Evolutionary conservation across 92 coral and sea anemone genomes (phyloP), one percentile per base, ranked within the genome.

Genomic region (Phenganax marumi): DNA sequence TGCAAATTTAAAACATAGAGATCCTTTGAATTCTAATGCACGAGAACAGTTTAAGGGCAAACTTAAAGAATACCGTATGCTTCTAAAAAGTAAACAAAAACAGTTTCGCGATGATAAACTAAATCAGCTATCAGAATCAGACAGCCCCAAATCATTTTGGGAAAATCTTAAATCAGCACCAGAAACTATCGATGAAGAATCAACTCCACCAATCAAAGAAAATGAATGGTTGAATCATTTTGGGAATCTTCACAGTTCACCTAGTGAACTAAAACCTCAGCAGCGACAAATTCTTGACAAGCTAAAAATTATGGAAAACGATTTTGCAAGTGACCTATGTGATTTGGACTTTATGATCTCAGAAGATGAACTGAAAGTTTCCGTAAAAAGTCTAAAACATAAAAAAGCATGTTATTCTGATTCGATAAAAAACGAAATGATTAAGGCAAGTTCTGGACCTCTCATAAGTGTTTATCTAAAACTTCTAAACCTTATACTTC

Each of bases 1-100:
- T 85, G 79, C 89, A 63, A 86, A 86, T 46, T 73, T 70, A 50
- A 86, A 86, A 51, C 89, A 86, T 63, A 48, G 48, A 48, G 76
- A 85, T 79, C 89, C 85, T n/a, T 68, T 73, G 22, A 81, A 85
- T 85, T 74, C 70, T 53, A 33, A 26, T 52, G 52, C 68, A 17
- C 55, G 83, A 54, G 58, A 78, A 54, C 50, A 56, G 68, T 78
- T 25, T 60, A 65, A 86, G 66, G 48, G 68, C 16, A 75, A 80
- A 68, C 60, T 86, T 80, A 81, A 74, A 62, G 68, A 43, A 58
- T 79, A 60, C 61, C 81, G 81, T 80, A 66, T 26, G 66, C 60
- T 68, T 47, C 48, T 86, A 11, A 80, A 86, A 52, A 74, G 48
- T 74, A 87, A 81, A 57, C 81, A 81, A 75, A 47, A 64, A 22